These are phyloP conservation scores for Odobenus rosmarus DNA, from an alignment of 2,113 vertebrate species.

Conservation along the genomic window DNA sequence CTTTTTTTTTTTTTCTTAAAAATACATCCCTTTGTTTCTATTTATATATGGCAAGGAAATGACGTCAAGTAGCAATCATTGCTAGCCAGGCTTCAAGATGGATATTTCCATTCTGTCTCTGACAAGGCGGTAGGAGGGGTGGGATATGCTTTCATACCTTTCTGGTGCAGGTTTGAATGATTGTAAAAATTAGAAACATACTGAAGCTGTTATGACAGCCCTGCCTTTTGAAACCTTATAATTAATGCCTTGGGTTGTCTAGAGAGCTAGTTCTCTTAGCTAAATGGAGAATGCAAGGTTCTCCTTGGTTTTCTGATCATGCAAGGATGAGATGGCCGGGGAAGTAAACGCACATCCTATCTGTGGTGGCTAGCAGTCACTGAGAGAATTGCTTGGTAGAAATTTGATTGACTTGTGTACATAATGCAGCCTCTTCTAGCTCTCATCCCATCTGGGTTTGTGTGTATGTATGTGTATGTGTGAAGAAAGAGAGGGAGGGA, in stretches of 20 bases:
- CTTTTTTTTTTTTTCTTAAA: conserved; percentile 64
- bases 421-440: not conserved
- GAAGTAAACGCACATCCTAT: conserved; percentile 66
- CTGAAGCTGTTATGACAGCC: conserved; percentile 82
- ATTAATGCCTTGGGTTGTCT: conserved; percentile 84
- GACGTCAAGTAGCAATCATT: conserved; percentile 67
- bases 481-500: not conserved
- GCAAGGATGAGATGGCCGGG: conserved; percentile 60
- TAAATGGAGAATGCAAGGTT: conserved; percentile 71
- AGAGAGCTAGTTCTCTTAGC: conserved; percentile 71
- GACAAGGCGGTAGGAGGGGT: conserved; percentile 59
- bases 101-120: conserved; percentile 74
- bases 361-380: conserved; percentile 37
- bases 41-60: conserved; percentile 80
- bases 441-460: not conserved
- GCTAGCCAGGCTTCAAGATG: conserved; percentile 52
- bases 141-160: conserved; percentile 71
- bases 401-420: conserved; percentile 47
- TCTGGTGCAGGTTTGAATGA: conserved; percentile 74
- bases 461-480: not conserved
- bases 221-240: conserved; percentile 82
- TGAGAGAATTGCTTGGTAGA: not conserved
- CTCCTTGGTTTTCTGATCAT: conserved; percentile 71
- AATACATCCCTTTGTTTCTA: conserved; percentile 61
- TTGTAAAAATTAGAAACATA: conserved; percentile 78